Percentiles rank a stretch among this genome's conserved stretches.
These are phyloP conservation scores for Cettia cetti DNA, from an alignment of 2,113 vertebrate species.

Conservation along the genomic window DNA sequence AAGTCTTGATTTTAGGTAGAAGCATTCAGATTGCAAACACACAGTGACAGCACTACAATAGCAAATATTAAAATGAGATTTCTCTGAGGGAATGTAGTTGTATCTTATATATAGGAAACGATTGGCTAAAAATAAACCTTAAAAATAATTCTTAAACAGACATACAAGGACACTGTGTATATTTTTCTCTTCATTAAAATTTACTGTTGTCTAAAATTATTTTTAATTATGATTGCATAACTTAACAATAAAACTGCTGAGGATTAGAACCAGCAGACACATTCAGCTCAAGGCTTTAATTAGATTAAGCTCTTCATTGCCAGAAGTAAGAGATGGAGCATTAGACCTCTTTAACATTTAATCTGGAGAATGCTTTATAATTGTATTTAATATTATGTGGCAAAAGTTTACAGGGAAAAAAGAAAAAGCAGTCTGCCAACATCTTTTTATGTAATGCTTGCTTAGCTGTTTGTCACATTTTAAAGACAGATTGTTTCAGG, in stretches of 20 bases:
- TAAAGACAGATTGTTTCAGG: neutral
- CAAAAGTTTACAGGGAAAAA: neutral
- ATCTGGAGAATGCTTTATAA: conserved; percentile 45
- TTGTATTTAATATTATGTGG: conserved; percentile 29
- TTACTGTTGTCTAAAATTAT: conserved; percentile 53
- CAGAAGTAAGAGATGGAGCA: conserved; percentile 35
- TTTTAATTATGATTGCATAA: conserved; percentile 67
- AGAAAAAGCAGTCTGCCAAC: neutral
- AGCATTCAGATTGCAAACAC: neutral
- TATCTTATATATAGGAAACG: neutral
- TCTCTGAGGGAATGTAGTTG: neutral
- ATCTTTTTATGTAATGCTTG: neutral
- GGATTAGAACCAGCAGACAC: conserved; percentile 39
- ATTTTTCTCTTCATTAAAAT: conserved; percentile 43
- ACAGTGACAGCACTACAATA: neutral
- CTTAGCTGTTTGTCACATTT: neutral
- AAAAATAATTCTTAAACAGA: conserved; percentile 19
- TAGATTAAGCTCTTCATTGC: conserved; percentile 52
- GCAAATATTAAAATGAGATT: neutral
- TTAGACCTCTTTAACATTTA: conserved; percentile 53
- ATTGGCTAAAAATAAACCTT: conserved; percentile 13
- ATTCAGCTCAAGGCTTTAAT: conserved; percentile 50
- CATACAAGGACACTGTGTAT: neutral
- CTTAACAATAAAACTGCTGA: conserved; percentile 53
- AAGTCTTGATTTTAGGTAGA: neutral